Evolutionary conservation across 2,113 vertebrate species (phyloP).

Genomic region (Choloepus hoffmanni): DNA sequence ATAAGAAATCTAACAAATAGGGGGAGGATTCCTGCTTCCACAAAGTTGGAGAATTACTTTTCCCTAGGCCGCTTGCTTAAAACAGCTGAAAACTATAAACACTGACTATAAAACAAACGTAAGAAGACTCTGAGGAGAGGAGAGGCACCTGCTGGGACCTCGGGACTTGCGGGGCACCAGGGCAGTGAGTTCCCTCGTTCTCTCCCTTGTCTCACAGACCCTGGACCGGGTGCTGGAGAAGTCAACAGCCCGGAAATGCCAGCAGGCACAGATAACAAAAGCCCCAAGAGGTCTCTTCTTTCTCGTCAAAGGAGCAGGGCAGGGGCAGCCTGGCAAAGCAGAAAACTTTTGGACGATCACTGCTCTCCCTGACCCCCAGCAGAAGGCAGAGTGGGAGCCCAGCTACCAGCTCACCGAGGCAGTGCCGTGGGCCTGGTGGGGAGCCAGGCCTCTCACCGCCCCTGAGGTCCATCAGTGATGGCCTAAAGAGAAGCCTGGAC

Average conservation of each 20-base stretch:
- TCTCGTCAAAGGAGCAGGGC: not conserved
- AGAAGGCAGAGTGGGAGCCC: not conserved
- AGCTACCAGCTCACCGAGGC: too few relatives aligned
- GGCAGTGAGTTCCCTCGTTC: not conserved
- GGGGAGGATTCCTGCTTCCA: not conserved
- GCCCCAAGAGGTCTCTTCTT: not conserved
- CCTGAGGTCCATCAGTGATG: not conserved
- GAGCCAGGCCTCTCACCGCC: not conserved
- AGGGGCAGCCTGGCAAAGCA: not conserved
- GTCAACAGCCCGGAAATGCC: not conserved
- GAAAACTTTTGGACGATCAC: not conserved
- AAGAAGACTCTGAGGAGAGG: not conserved
- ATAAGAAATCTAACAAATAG: accelerated
- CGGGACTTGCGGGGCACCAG: accelerated
- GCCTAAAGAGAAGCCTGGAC: too few relatives aligned
- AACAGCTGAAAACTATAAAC: not conserved
- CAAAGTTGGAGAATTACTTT: not conserved
- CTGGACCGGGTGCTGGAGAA: not conserved
- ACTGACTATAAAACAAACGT: accelerated
- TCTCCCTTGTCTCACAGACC: not conserved
- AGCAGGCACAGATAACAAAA: not conserved
- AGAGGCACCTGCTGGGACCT: accelerated
- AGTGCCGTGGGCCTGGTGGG: too few relatives aligned
- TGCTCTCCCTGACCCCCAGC: not conserved
- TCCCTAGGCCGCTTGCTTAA: not conserved